These are phyloP conservation scores for Himalopsyche kuldschensis DNA, from an alignment of 2,888 invertebrate genomes.

Conservation along the genomic window DNA sequence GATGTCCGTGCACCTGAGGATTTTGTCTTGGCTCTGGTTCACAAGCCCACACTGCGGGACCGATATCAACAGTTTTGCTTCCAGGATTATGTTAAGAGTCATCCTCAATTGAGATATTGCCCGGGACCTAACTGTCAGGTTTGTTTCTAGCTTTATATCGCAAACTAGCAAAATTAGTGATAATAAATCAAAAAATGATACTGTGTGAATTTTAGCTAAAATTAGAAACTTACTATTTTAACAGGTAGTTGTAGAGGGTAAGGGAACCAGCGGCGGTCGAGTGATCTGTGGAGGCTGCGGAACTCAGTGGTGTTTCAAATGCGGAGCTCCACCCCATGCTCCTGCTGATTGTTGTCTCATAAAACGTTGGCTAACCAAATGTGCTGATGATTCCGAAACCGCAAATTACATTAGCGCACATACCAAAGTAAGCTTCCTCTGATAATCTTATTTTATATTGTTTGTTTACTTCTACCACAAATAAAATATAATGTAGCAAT, in stretches of 20 bases:
- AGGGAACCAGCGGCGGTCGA: constrained; percentile 79
- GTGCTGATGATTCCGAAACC: constrained; percentile 99
- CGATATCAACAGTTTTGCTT: constrained; percentile 96
- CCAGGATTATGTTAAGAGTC: constrained; percentile 92
- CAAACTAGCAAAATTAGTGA: neutral
- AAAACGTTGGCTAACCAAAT: constrained; percentile 97
- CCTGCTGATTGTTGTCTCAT: constrained; percentile 96
- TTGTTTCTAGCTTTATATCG: constrained; percentile 2
- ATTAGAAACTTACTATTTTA: neutral
- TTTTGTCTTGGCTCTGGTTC: constrained; percentile 85
- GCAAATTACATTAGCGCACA: constrained; percentile 99
- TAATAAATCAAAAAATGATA: too few relatives aligned
- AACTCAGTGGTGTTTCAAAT: constrained; percentile 90
- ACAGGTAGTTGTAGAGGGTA: constrained; percentile 79
- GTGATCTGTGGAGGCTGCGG: constrained; percentile 89
- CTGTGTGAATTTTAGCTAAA: neutral
- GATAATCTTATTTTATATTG: neutral
- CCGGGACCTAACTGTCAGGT: constrained; percentile 94
- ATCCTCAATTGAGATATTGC: constrained; percentile 89
- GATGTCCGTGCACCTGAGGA: constrained; percentile 94
- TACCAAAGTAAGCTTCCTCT: constrained; percentile 75
- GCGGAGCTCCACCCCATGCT: constrained; percentile 97
- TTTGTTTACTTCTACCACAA: neutral
- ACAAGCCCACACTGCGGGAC: constrained; percentile 80
- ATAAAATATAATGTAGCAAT: too few relatives aligned